Evolutionary conservation across 2,888 invertebrate species (phyloP).

Genomic region (Hydroisotoma schaefferi): DNA sequence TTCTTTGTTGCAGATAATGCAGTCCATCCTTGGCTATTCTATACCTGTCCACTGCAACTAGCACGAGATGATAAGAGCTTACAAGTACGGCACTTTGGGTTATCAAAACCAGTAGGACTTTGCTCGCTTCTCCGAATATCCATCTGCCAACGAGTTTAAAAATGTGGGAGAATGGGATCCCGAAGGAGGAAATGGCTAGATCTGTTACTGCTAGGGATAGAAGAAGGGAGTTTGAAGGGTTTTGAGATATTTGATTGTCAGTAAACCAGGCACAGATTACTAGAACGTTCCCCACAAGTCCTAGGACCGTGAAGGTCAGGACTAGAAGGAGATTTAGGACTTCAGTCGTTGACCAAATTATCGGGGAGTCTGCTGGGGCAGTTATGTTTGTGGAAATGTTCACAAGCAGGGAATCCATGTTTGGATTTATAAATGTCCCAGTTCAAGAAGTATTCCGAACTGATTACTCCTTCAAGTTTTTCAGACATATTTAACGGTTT

Average conservation of each 20-base stretch:
- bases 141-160: not conserved
- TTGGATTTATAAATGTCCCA: not conserved
- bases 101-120: not conserved
- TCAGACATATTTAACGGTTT: too few relatives aligned
- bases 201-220: not conserved
- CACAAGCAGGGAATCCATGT: not conserved
- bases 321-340: not conserved
- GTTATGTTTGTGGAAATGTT: not conserved
- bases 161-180: not conserved
- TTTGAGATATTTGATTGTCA: not conserved
- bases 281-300: not conserved
- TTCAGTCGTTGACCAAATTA: not conserved
- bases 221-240: not conserved
- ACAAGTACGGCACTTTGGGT: not conserved
- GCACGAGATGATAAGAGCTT: not conserved
- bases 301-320: not conserved
- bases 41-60: not conserved
- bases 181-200: not conserved
- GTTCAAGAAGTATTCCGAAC: too few relatives aligned
- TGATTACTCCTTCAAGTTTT: too few relatives aligned
- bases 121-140: not conserved
- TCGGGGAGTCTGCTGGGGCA: not conserved
- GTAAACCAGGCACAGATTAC: not conserved
- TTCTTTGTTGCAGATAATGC: not conserved
- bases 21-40: not conserved